A percentile compares a stretch with the other conserved stretches of the same genome.
Conservation (phyloP, 2,888 invertebrate species). For the Allygus modestus region DNA sequence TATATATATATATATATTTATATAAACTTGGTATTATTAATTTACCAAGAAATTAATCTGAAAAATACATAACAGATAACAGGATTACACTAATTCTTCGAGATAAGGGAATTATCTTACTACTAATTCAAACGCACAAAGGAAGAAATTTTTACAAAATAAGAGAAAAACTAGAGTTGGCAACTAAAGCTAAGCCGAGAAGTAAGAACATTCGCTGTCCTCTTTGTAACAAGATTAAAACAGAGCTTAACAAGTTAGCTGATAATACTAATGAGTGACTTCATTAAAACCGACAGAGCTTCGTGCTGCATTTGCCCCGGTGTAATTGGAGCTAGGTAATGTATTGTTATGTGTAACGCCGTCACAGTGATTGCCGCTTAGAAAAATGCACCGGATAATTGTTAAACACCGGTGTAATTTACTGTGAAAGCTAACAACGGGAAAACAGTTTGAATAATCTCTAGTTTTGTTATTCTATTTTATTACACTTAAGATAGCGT, state of each 20-base stretch:
- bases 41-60: no score
- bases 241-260: constrained; percentile 47
- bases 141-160: constrained; percentile 21
- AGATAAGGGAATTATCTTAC: constrained; percentile 15
- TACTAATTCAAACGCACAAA: constrained; percentile 30
- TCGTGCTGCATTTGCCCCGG: background rate
- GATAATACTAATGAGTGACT: constrained; percentile 49
- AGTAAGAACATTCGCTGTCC: constrained; percentile 47
- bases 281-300: background rate
- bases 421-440: no score
- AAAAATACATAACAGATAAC: no score
- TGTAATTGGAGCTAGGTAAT: constrained; percentile 15
- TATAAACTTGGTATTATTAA: no score
- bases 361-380: background rate
- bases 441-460: no score
- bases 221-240: constrained; percentile 49
- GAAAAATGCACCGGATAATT: background rate
- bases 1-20: no score
- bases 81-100: background rate
- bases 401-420: no score
- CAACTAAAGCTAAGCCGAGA: constrained; percentile 41
- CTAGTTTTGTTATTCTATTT: no score
- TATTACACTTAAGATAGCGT: no score
- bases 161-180: constrained; percentile 43
- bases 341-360: no score